These are phyloP conservation scores for Alethe castanea DNA, from an alignment of 2,113 vertebrate genomes.

Conservation along the genomic window DNA sequence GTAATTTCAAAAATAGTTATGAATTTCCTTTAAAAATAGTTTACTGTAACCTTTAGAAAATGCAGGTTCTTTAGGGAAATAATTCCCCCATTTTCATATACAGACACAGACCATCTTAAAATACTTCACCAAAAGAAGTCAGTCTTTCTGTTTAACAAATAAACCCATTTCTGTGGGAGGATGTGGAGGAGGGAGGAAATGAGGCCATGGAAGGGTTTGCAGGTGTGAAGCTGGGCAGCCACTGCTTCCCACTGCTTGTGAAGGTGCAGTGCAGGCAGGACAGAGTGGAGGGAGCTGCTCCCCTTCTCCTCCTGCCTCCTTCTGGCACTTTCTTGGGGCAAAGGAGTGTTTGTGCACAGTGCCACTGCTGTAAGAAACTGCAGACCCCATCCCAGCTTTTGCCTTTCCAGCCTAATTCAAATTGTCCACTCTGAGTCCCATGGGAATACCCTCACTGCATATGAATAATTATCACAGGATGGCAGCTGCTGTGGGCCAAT, in stretches of 20 bases:
- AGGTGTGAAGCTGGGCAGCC: not conserved
- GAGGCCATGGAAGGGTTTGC: slow-evolving; percentile 12
- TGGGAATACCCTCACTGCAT: not conserved
- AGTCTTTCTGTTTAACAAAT: slow-evolving; percentile 27
- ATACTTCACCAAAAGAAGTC: not conserved
- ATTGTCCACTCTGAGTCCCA: not conserved
- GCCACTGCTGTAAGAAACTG: not conserved
- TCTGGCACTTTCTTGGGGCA: not conserved
- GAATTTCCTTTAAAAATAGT: not conserved
- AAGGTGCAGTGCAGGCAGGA: not conserved
- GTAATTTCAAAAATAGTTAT: not conserved
- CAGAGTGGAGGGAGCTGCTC: not conserved
- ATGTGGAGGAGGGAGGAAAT: slow-evolving; percentile 38
- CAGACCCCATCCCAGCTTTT: not conserved
- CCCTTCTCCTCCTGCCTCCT: not conserved
- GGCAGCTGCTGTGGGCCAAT: not conserved
- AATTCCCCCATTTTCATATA: not conserved
- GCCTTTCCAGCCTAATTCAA: not conserved
- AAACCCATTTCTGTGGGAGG: slow-evolving; percentile 14
- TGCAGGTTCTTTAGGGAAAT: not conserved
- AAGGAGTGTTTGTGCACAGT: not conserved
- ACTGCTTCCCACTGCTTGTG: not conserved
- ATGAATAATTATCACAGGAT: not conserved
- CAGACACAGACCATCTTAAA: not conserved
- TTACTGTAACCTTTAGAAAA: not conserved